Base-by-base conservation (phyloP, 2,113 vertebrate species). In the Dinomys branickii region DNA sequence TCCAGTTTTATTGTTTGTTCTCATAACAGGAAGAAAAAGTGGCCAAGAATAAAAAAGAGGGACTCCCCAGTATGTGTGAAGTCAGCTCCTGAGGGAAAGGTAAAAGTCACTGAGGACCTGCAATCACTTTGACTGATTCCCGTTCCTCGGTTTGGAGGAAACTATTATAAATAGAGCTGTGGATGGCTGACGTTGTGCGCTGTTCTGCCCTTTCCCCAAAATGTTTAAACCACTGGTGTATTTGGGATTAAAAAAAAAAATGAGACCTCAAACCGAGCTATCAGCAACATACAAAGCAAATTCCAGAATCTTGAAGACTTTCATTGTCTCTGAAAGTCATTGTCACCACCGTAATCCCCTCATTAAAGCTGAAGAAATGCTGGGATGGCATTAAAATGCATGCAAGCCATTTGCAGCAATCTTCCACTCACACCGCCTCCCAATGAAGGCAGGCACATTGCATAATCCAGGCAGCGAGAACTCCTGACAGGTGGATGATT, bases 401-500 rank as follows among this genome's bases (percentile, higher is more conserved):
- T 98, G 98, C 97, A 98, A 98, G 98, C 96, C 98, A 97, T 98
- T 99, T 98, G 97, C 98, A 41, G 97, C 98, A 98, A 98, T 98
- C 98, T 98, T 97, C 94, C 94, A 98, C 98, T 99, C 98, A 96
- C 98, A 97, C 98, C 97, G 97, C 98, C 98, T 99, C 98, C 98
- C 98, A 99, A 99, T 98, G 98, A 98, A 99, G 98, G 99, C 98
- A 98, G 98, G 98, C 98, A 78, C 97, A 98, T 99, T 99, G 99
- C 99, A 99, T 99, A 99, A 99, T 99, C 99, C 98, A 97, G 98
- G 98, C 98, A 97, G 98, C 98, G 83, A 97, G 98, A 94, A 97
- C 98, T 97, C 98, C 98, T 99, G 99, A 99, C 99, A 99, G 99
- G 98, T 98, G 98, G 97, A 99, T 99, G 99, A 99, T 99, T 99